These are phyloP conservation scores for Oreotrochilus melanogaster DNA, from an alignment of 2,113 vertebrate species.

Conservation along the genomic window DNA sequence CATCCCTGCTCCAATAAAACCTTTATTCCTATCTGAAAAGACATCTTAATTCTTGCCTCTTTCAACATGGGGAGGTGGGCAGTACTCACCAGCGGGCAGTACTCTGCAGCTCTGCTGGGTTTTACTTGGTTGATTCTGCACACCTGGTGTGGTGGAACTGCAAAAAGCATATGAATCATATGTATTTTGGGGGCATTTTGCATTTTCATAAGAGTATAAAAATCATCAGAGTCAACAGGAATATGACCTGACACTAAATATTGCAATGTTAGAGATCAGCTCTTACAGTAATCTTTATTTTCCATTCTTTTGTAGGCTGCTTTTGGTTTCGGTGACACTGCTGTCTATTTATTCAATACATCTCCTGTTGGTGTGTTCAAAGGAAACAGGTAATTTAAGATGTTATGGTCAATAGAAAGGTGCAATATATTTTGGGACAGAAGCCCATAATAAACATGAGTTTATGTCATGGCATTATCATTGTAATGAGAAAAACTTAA, in stretches of 20 bases:
- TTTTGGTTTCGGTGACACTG: conserved; percentile 79
- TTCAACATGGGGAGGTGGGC: not conserved
- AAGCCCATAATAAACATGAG: not conserved
- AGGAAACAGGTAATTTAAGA: conserved; percentile 80
- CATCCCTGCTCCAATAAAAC: not conserved
- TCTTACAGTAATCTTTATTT: conserved; percentile 10
- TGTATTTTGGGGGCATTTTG: not conserved
- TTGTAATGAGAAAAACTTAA: not conserved
- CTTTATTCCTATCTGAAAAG: not conserved
- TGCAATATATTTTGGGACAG: not conserved
- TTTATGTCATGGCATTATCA: not conserved
- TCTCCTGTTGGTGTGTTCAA: conserved; percentile 81
- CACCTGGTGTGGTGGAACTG: not conserved
- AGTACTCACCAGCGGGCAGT: not conserved
- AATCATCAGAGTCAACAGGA: not conserved
- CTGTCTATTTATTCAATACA: conserved; percentile 86
- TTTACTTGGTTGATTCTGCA: not conserved
- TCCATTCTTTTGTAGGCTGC: conserved; percentile 75
- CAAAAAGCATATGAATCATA: not conserved
- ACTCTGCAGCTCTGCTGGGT: not conserved
- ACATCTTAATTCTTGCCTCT: not conserved
- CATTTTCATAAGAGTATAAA: not conserved
- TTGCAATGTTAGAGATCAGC: not conserved
- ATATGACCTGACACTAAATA: not conserved
- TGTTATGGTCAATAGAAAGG: not conserved